Evolutionary conservation across 2,113 vertebrate genomes (phyloP).

Genomic region (Tympanuchus pallidicinctus): DNA sequence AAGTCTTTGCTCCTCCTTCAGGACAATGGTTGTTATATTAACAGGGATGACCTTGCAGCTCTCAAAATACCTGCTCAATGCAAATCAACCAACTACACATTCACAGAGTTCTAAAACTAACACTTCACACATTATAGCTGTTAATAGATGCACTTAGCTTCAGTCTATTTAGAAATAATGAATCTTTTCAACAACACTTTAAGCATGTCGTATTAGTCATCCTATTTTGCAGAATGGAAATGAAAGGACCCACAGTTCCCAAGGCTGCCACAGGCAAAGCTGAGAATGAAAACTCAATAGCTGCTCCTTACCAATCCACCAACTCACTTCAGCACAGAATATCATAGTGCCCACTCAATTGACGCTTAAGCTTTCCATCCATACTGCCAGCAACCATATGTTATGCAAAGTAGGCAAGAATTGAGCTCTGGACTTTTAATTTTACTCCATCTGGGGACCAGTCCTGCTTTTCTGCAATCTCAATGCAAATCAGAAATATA

Average conservation of each 20-base stretch:
- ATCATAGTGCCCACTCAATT: slow-evolving; percentile 37
- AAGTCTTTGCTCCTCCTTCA: not conserved
- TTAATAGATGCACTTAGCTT: slow-evolving; percentile 43
- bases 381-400: slow-evolving; percentile 36
- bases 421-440: slow-evolving; percentile 30
- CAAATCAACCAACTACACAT: slow-evolving; percentile 28
- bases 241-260: not conserved
- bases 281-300: not conserved
- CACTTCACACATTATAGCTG: slow-evolving; percentile 51
- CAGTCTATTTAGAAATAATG: slow-evolving; percentile 51
- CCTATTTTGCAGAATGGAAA: slow-evolving; percentile 32
- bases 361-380: slow-evolving; percentile 34
- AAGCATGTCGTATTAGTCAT: slow-evolving; percentile 41
- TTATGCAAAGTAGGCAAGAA: slow-evolving; percentile 56
- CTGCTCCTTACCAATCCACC: slow-evolving; percentile 21
- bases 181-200: slow-evolving; percentile 44
- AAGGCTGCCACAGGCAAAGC: slow-evolving; percentile 33
- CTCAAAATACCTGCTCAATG: slow-evolving; percentile 18
- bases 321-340: slow-evolving; percentile 33
- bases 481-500: slow-evolving; percentile 44
- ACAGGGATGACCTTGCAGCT: not conserved
- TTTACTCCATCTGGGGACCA: slow-evolving; percentile 47
- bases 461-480: slow-evolving; percentile 49
- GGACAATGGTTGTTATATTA: not conserved
- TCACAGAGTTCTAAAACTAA: slow-evolving; percentile 36